Base-by-base conservation (phyloP, 2,113 vertebrate species). In the Emberiza fucata region DNA sequence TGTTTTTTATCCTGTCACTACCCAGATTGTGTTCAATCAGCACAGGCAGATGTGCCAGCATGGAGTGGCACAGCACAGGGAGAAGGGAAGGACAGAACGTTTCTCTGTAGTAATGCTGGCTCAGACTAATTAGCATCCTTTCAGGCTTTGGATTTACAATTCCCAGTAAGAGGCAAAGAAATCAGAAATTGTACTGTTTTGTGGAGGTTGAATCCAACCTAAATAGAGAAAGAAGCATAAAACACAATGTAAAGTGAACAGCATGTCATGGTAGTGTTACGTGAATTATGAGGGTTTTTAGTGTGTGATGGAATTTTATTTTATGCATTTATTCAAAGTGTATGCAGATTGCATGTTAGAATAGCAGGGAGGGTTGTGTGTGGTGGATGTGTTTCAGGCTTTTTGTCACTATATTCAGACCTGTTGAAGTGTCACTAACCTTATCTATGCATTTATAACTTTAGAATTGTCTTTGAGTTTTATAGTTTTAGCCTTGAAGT, bases 341-440 rank as follows among this genome's bases (percentile, higher is more conserved):
- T 57, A 15, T 48, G 24, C 66, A 71, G 48, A 33, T 21, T 56
- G 12, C 21, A 31, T 75, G 35, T 70, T 42, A 47, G 48, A 82
- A 18, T 29, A 73, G 11, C 0, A 0, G 44, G 29, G 33, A 15
- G 6, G 14, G 22, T 48, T 81, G 16, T 57, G n/a, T 21, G 3
- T 14, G 3, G 5, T n/a, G 31, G 28, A 53, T 75, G 6, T 45
- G 17, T 79, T 88, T 57, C 37, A 47, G 66, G 22, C 14, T 73
- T 73, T 56, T 82, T 86, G 31, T 75, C 66, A 9, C 15, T 88
- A 3, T 56, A 12, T 75, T 61, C 45, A 65, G 23, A 37, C 40
- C 17, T 45, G 3, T 28, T 61, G 10, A 45, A 72, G 14, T n/a
- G 47, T 70, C 12, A 24, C 16, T 61, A 31, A 45, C 37, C 23